A percentile compares a stretch with the other conserved stretches of the same genome.
These are phyloP conservation scores for Cyprinus carpio DNA, from an alignment of 2,113 vertebrate genomes.

Conservation along the genomic window DNA sequence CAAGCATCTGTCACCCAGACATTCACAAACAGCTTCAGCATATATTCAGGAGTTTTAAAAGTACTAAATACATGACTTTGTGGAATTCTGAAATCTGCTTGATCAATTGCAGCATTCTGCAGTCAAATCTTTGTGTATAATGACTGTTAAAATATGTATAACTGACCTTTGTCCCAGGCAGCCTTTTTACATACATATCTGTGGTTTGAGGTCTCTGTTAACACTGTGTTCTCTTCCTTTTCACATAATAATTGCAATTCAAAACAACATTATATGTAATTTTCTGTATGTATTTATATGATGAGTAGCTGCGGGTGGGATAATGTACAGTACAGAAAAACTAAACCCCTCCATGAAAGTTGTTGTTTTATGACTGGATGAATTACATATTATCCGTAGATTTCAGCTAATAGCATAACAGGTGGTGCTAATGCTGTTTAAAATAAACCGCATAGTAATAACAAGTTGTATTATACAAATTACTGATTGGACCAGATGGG, in stretches of 20 bases:
- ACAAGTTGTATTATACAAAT: neutral
- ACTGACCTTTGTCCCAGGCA: neutral
- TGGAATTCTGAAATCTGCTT: neutral
- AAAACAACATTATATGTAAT: neutral
- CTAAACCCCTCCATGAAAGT: neutral
- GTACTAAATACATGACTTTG: neutral
- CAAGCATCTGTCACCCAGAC: slow-evolving; percentile 38
- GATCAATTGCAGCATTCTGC: neutral
- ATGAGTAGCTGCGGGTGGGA: neutral
- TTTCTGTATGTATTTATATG: too few species aligned
- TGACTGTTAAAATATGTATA: neutral
- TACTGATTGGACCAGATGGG: neutral
- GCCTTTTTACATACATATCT: neutral
- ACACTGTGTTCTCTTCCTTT: neutral
- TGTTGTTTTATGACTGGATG: too few species aligned
- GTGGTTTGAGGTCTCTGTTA: neutral
- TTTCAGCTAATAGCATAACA: too few species aligned
- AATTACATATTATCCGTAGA: too few species aligned
- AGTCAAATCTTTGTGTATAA: neutral
- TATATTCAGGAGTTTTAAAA: neutral
- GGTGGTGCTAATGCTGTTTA: too few species aligned
- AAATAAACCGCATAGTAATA: too few species aligned
- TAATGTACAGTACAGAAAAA: neutral
- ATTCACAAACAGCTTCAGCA: slow-evolving; percentile 12
- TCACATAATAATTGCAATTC: neutral